These are phyloP conservation scores for Ceratoteleas bidentatus DNA, from an alignment of 1,140 invertebrate species.

Conservation along the genomic window DNA sequence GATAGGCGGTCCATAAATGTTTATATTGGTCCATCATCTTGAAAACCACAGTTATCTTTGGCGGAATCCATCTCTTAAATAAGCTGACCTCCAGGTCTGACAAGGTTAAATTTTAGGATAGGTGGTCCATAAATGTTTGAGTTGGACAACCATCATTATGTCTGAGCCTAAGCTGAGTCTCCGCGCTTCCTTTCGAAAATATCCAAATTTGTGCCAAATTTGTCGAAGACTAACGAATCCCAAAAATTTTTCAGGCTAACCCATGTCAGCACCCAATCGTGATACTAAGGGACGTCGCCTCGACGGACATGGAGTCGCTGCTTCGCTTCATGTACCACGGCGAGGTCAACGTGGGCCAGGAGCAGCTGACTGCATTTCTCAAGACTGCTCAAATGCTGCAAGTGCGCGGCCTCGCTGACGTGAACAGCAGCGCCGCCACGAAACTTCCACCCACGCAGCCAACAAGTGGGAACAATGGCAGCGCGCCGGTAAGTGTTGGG, in stretches of 20 bases:
- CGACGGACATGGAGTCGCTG: slow-evolving; percentile 94
- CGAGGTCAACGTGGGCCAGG: slow-evolving; percentile 95
- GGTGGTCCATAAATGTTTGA: too few relatives aligned
- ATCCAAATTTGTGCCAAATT: neutral
- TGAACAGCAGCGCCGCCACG: slow-evolving; percentile 83
- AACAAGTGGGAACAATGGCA: slow-evolving; percentile 78
- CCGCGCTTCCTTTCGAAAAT: neutral
- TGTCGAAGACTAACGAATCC: neutral
- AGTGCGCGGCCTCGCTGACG: slow-evolving; percentile 93
- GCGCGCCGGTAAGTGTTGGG: slow-evolving; percentile 75
- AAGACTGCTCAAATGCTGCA: slow-evolving; percentile 95
- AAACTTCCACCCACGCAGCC: slow-evolving; percentile 75
- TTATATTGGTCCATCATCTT: too few relatives aligned
- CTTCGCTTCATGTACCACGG: slow-evolving; percentile 97
- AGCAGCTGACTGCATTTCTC: slow-evolving; percentile 92
- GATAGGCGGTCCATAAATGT: too few relatives aligned
- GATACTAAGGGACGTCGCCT: slow-evolving; percentile 92
- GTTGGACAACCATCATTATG: too few relatives aligned
- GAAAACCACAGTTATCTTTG: too few relatives aligned
- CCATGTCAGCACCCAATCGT: slow-evolving; percentile 97
- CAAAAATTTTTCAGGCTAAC: slow-evolving; percentile 84
- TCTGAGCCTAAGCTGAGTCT: neutral
- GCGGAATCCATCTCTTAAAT: too few relatives aligned
- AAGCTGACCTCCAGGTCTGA: too few relatives aligned
- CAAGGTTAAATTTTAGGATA: too few relatives aligned